Conservation (phyloP, 2,797 vertebrate species). For the Chelidonichthys spinosus region DNA sequence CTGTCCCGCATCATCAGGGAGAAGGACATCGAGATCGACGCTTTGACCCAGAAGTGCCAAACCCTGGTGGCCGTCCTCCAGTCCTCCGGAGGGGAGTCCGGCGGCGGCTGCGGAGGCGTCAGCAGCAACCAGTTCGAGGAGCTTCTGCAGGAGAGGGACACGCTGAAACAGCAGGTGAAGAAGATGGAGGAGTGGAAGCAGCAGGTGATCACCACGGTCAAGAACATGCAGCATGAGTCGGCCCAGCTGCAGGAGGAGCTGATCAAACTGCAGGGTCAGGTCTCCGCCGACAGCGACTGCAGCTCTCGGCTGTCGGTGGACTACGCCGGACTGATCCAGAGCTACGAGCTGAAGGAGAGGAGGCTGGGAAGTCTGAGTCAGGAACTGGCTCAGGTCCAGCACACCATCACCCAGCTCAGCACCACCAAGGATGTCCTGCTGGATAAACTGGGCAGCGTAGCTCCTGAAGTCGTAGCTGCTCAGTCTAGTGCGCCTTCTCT, state of each 20-base stretch:
- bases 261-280: conserved; percentile 91
- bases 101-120: conserved; percentile 83
- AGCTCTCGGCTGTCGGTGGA: conserved; percentile 91
- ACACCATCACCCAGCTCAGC: conserved; percentile 92
- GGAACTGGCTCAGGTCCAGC: conserved; percentile 93
- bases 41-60: conserved; percentile 96
- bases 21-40: conserved; percentile 99
- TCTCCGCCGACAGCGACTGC: conserved; percentile 90
- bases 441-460: conserved; percentile 89
- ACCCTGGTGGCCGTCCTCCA: conserved; percentile 94
- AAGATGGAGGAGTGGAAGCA: conserved; percentile 99
- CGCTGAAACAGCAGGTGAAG: conserved; percentile 96
- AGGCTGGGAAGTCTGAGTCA: conserved; percentile 90
- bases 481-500: conserved; percentile 37
- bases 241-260: conserved; percentile 96
- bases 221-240: conserved; percentile 98
- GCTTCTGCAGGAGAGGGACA: conserved; percentile 94
- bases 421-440: conserved; percentile 92
- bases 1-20: conserved; percentile 97
- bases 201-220: conserved; percentile 97
- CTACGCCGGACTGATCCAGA: conserved; percentile 92
- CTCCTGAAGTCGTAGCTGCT: conserved; percentile 55
- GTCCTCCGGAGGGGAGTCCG: conserved; percentile 79
- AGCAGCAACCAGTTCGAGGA: conserved; percentile 99
- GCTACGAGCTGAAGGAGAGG: conserved; percentile 94